Base-by-base conservation (phyloP, 2,888 invertebrate genomes). In the Smittia sp. region DNA sequence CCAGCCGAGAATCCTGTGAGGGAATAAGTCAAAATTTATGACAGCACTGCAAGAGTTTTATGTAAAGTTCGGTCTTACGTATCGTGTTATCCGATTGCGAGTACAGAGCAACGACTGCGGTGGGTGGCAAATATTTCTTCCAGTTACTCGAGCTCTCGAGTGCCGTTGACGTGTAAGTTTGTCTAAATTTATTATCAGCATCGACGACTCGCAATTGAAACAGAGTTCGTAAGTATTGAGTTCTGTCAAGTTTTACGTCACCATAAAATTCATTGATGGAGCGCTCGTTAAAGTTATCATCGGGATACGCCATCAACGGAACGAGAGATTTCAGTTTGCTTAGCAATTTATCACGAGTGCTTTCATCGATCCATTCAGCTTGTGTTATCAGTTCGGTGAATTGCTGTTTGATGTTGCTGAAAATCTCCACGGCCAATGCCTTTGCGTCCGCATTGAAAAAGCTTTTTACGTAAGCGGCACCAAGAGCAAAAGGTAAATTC, bases 91-190 rank as follows among this genome's bases (percentile, higher is more conserved):
- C 63, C 1, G 63, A 65, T 15, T 25, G 3, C 15, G 27, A 25
- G 22, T 27, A 65, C n/a, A 65, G 27, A 15, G 63, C 25, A 65
- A 15, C 18, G 1, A 32, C 11, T 13, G 63, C 7, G 15, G 63
- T 27, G 4, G 63, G 27, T 65, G 63, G 63, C 32, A 65, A 65
- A 65, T 65, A 65, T 22, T 65, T 65, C 27, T 65, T 11, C 27
- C 63, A 65, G 15, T 65, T n/a, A 4, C n/a, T 27, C n/a, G 22
- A 25, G 24, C 20, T 24, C 6, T 65, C 27, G 32, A 65, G n/a
- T 13, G 13, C 6, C 15, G 63, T 27, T 13, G 27, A 13, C 7
- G 63, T 18, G 27, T 32, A 32, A 18, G 63, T 27, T 65, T 65
- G 63, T n/a, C 22, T 6, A 27, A 65, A 65, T 65, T 65, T 65